phyloP scores from a whole-genome alignment of 2,797 vertebrate genomes.

The Chelidonichthys spinosus region DNA sequence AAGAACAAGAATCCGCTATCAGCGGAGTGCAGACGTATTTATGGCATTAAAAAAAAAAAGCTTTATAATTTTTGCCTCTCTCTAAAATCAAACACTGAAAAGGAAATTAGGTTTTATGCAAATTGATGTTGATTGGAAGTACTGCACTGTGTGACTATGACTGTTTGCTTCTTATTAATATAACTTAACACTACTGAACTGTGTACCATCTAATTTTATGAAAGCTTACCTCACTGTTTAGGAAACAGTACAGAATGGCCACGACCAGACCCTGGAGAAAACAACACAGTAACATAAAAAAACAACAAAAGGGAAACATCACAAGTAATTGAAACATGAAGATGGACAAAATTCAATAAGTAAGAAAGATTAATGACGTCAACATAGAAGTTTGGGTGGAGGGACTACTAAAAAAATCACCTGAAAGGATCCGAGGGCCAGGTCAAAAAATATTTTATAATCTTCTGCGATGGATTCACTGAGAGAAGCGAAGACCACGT shows the following conservation, averaged over 20 bases:
- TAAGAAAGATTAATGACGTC: neutral
- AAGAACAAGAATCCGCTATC: conserved; percentile 11
- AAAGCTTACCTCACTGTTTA: conserved; percentile 91
- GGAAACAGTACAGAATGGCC: conserved; percentile 92
- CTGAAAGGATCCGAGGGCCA: conserved; percentile 94
- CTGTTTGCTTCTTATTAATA: neutral
- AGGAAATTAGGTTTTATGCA: neutral
- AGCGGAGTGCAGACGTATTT: conserved; percentile 7
- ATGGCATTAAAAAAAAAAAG: neutral
- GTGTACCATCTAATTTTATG: neutral
- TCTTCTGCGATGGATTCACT: conserved; percentile 83
- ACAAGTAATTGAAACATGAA: neutral
- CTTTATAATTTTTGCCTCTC: neutral
- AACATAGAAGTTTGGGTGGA: neutral
- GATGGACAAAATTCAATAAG: neutral
- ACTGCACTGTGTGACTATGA: neutral
- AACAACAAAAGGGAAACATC: neutral
- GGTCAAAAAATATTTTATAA: conserved; percentile 91
- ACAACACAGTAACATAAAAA: neutral
- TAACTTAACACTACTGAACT: neutral
- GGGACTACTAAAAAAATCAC: conserved; percentile 63
- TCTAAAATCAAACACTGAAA: neutral
- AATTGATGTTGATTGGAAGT: neutral
- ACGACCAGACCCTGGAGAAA: conserved; percentile 89
- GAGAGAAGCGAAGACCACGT: conserved; percentile 90